phyloP scores from a whole-genome alignment of 2,888 invertebrate species.

The Microdon myrmicae region DNA sequence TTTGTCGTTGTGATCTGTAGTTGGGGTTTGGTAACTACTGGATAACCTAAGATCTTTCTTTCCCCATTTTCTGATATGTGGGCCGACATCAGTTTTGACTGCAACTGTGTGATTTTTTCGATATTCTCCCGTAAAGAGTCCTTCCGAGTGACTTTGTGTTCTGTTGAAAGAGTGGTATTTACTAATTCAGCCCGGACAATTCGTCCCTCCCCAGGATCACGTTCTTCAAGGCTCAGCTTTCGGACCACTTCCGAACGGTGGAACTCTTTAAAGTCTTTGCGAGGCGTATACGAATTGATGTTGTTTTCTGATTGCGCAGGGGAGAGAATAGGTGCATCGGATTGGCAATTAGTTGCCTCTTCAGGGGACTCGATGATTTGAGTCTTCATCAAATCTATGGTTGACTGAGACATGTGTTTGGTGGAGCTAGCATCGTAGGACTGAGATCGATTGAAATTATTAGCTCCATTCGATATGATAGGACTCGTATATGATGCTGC shows the following conservation, averaged over 20 bases:
- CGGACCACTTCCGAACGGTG: slow-evolving; percentile 54
- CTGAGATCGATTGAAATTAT: slow-evolving; percentile 61
- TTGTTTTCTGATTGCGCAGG: slow-evolving; percentile 66
- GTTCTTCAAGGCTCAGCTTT: slow-evolving; percentile 55
- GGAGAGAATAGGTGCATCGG: slow-evolving; percentile 56
- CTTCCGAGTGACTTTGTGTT: slow-evolving; percentile 60
- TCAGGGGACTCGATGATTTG: slow-evolving; percentile 64
- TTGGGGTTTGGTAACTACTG: slow-evolving; percentile 38
- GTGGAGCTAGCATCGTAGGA: slow-evolving; percentile 63
- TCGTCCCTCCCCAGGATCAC: slow-evolving; percentile 55
- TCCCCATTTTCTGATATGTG: slow-evolving; percentile 59
- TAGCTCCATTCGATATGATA: slow-evolving; percentile 27
- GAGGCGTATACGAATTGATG: slow-evolving; percentile 46
- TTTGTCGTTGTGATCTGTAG: slow-evolving; percentile 16
- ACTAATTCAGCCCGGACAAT: slow-evolving; percentile 65
- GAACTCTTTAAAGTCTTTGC: slow-evolving; percentile 51
- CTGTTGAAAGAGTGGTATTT: slow-evolving; percentile 60
- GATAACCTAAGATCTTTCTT: slow-evolving; percentile 53
- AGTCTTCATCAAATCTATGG: slow-evolving; percentile 65
- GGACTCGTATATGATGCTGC: slow-evolving; percentile 55
- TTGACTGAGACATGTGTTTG: slow-evolving; percentile 64
- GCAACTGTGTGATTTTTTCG: slow-evolving; percentile 66
- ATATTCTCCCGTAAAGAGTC: slow-evolving; percentile 66
- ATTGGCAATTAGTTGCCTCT: slow-evolving; percentile 52
- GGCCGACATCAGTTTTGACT: slow-evolving; percentile 66